These are phyloP conservation scores for Capreolus pygargus DNA, from an alignment of 2,113 vertebrate species.

Conservation along the genomic window DNA sequence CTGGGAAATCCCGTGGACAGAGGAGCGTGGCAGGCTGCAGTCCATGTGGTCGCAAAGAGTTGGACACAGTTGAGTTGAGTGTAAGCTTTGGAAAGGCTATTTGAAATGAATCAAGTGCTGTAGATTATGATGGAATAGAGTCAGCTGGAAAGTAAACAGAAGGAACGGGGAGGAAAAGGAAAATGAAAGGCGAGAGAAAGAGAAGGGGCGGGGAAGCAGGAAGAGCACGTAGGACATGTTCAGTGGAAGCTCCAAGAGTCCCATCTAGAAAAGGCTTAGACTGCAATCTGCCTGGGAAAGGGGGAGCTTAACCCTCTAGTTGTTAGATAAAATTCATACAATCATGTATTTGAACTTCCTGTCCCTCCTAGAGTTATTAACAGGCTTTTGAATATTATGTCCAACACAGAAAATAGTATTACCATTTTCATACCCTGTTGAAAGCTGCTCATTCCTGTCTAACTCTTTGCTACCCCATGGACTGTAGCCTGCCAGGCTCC, in stretches of 20 bases:
- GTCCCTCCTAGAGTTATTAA: background rate
- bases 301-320: background rate
- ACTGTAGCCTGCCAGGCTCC: no score
- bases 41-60: background rate
- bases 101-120: background rate
- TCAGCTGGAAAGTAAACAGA: background rate
- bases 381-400: background rate
- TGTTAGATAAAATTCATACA: background rate
- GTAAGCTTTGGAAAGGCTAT: background rate
- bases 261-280: background rate
- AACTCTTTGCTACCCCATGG: background rate
- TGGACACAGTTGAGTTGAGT: background rate
- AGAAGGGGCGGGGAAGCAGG: background rate
- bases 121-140: background rate
- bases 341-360: background rate
- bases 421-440: background rate
- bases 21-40: background rate
- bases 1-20: background rate
- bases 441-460: background rate
- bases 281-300: background rate
- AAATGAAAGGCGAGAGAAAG: background rate
- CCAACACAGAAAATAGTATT: background rate
- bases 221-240: accelerated
- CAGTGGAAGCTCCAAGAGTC: background rate
- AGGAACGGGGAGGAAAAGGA: background rate